Evolutionary conservation across 2,888 invertebrate species (phyloP).

Genomic region (Stenodema calcarata): DNA sequence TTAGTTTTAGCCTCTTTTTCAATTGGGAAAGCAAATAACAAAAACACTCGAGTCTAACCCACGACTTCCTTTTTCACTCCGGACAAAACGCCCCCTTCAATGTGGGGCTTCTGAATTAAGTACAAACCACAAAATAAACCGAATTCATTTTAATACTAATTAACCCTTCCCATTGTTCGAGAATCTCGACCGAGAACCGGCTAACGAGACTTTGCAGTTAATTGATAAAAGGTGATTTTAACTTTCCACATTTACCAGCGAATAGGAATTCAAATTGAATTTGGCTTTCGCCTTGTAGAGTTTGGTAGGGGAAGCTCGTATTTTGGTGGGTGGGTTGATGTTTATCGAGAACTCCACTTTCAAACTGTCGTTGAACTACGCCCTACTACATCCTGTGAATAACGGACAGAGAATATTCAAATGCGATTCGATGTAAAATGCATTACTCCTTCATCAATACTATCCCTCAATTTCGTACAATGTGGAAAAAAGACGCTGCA

Average conservation of each 20-base stretch:
- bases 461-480: no score
- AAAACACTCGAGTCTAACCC: constrained; percentile 46
- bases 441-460: no score
- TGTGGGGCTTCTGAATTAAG: constrained; percentile 48
- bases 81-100: background rate
- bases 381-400: background rate
- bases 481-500: no score
- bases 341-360: background rate
- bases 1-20: constrained; percentile 17
- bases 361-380: background rate
- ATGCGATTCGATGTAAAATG: no score
- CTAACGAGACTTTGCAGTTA: constrained; percentile 45
- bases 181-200: constrained; percentile 22
- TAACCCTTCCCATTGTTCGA: constrained; percentile 42
- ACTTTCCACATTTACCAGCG: constrained; percentile 46
- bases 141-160: constrained; percentile 54
- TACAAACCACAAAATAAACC: constrained; percentile 52
- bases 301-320: background rate
- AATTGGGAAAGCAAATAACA: constrained; percentile 52
- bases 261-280: constrained; percentile 47
- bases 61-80: background rate
- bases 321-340: background rate
- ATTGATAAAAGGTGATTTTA: constrained; percentile 51
- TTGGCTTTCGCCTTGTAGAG: background rate
- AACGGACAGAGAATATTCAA: no score